A percentile compares a stretch with the other conserved stretches of the same genome.
Evolutionary conservation across 1,140 invertebrate species (phyloP).

Genomic region (Bathynomus jamesi): DNA sequence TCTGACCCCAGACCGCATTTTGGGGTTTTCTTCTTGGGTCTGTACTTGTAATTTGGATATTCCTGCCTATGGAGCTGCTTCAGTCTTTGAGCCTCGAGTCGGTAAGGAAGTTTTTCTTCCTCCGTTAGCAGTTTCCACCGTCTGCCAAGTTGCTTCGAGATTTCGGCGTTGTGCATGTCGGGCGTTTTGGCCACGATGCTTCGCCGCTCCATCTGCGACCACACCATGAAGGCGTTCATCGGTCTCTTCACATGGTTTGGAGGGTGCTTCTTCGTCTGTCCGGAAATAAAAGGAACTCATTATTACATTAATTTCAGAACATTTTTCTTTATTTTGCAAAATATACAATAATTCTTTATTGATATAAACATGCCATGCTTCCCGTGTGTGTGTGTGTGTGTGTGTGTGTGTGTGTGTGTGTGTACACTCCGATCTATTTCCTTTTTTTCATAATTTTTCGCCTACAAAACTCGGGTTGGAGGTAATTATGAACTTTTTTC

Average conservation of each 20-base stretch:
- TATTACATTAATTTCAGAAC: too few species aligned
- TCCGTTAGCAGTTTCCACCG: conserved; percentile 83
- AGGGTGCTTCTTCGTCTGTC: conserved; percentile 90
- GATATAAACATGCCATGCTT: too few species aligned
- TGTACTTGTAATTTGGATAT: conserved; percentile 96
- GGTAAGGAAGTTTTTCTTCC: conserved; percentile 80
- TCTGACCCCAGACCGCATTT: neutral
- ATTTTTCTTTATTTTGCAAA: too few species aligned
- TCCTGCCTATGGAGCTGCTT: conserved; percentile 84
- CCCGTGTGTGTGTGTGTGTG: too few species aligned
- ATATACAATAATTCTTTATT: too few species aligned
- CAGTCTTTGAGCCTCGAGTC: conserved; percentile 84
- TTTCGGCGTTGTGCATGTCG: conserved; percentile 94
- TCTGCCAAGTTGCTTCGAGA: conserved; percentile 79
- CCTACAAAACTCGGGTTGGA: too few species aligned
- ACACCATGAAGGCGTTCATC: conserved; percentile 98
- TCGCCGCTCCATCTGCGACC: conserved; percentile 85
- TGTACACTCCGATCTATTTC: too few species aligned
- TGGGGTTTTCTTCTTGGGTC: conserved; percentile 80
- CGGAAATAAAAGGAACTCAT: too few species aligned
- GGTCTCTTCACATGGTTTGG: conserved; percentile 92
- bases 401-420: too few species aligned
- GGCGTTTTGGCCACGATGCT: conserved; percentile 87
- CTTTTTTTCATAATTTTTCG: too few species aligned
- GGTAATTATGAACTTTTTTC: too few species aligned